Evolutionary conservation across 2,113 vertebrate species (phyloP).

Genomic region (Cranoglanis bouderius): DNA sequence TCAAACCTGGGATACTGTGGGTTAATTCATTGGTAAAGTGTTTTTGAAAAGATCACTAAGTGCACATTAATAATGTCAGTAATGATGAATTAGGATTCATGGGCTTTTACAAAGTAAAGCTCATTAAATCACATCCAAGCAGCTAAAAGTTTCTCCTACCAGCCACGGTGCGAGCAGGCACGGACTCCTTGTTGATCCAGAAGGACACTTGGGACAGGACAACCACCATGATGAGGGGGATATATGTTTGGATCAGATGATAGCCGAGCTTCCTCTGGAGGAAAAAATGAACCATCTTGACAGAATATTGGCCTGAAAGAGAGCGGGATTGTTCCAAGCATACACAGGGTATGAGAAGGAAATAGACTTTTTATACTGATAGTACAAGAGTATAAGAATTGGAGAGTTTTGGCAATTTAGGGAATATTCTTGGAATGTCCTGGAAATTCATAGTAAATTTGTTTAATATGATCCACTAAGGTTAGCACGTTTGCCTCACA

Average conservation of each 20-base stretch:
- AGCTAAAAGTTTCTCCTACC: conserved; percentile 59
- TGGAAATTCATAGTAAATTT: neutral
- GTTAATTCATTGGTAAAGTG: neutral
- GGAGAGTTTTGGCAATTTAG: neutral
- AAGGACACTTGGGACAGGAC: conserved; percentile 83
- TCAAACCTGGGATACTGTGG: neutral
- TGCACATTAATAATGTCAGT: neutral
- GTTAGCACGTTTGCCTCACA: no score
- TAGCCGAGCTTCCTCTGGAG: conserved; percentile 88
- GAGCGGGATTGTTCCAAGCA: conserved; percentile 54
- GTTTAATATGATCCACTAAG: neutral
- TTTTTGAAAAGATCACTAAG: neutral
- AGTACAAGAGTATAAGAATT: neutral
- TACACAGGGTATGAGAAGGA: neutral
- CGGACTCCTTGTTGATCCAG: conserved; percentile 86
- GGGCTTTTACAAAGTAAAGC: neutral
- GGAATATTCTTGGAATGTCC: neutral
- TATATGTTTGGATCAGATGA: conserved; percentile 82
- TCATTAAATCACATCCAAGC: neutral
- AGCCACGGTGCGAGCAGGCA: conserved; percentile 79
- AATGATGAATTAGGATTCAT: neutral
- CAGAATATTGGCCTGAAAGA: conserved; percentile 90
- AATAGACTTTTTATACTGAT: neutral
- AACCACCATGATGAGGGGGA: conserved; percentile 81
- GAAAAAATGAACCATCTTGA: conserved; percentile 91